Conservation (phyloP, 2,113 vertebrate species). For the Donacobius atricapilla region DNA sequence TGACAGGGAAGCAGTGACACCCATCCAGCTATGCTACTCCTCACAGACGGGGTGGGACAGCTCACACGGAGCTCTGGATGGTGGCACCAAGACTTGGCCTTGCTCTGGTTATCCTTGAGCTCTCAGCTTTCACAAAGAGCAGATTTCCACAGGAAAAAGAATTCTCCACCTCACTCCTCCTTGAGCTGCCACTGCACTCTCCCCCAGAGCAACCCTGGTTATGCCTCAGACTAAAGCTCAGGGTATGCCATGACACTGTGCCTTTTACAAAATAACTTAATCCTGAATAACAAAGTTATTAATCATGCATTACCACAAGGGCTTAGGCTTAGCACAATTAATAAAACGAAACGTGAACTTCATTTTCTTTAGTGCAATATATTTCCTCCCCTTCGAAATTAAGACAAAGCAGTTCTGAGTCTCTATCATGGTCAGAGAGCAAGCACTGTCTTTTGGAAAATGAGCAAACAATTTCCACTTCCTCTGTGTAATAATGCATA, state of each 20-base stretch:
- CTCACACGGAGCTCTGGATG: accelerated
- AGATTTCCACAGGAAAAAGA: neutral
- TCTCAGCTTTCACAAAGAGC: neutral
- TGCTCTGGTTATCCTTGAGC: neutral
- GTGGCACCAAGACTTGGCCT: too few relatives aligned
- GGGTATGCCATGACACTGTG: too few relatives aligned
- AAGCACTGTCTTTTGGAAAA: neutral
- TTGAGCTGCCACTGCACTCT: accelerated
- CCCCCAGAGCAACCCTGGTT: neutral
- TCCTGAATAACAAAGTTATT: neutral
- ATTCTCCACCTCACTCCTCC: neutral
- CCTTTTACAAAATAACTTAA: neutral
- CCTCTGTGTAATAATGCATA: neutral
- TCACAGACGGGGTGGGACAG: accelerated
- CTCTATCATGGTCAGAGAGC: neutral
- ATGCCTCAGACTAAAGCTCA: neutral
- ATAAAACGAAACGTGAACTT: neutral
- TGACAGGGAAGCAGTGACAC: neutral
- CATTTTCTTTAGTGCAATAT: neutral
- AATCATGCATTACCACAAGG: neutral
- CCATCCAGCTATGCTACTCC: neutral
- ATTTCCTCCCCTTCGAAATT: neutral
- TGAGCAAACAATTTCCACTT: neutral
- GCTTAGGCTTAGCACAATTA: neutral
- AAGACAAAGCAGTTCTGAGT: neutral